phyloP scores from a whole-genome alignment of 2,797 vertebrate species.

The Mus minutoides region DNA sequence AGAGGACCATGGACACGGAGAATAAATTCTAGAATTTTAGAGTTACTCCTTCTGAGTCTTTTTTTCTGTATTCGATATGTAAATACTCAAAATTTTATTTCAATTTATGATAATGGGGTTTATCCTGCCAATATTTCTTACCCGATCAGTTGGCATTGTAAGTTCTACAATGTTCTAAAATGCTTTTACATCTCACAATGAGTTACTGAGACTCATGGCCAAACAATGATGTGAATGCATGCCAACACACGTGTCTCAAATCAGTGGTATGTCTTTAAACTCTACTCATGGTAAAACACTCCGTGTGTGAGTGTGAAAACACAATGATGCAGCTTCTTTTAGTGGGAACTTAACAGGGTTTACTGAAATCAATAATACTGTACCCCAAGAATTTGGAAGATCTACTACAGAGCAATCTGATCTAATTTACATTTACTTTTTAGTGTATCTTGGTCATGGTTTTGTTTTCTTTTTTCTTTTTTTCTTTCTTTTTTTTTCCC shows the following conservation, averaged over 20 bases:
- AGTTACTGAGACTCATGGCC: background rate
- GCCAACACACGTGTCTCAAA: background rate
- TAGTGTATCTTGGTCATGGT: background rate
- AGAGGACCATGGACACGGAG: background rate
- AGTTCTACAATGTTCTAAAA: background rate
- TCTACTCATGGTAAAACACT: background rate
- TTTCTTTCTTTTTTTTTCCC: no score
- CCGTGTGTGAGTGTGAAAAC: background rate
- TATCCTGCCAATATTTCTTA: background rate
- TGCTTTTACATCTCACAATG: background rate
- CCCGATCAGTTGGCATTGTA: background rate
- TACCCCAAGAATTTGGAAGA: background rate
- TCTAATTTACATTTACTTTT: background rate
- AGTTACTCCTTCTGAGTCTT: background rate
- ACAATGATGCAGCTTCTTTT: background rate
- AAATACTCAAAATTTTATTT: background rate
- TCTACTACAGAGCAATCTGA: background rate
- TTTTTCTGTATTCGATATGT: background rate
- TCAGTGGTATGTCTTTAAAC: background rate
- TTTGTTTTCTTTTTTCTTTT: background rate
- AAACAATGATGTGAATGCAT: background rate
- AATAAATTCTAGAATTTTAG: background rate
- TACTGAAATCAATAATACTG: background rate
- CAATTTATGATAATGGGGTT: background rate
- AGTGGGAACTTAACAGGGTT: background rate